phyloP scores from a whole-genome alignment of 1,140 invertebrate species.

The Cotesia typhae region DNA sequence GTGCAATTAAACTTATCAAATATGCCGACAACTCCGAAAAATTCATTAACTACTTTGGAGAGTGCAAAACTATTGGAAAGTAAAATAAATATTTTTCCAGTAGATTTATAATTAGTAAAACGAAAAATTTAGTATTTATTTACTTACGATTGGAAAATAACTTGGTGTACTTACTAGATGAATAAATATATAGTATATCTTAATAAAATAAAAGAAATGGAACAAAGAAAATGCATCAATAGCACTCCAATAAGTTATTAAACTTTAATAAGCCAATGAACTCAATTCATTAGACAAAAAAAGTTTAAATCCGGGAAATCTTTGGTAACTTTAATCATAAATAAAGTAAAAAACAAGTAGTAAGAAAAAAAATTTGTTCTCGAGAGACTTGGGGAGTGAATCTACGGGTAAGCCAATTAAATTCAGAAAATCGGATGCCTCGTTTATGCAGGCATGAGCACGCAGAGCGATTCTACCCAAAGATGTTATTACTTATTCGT shows the following conservation, averaged over 20 bases:
- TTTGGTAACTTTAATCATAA: slow-evolving; percentile 29
- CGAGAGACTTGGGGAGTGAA: slow-evolving; percentile 15
- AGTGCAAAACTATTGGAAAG: slow-evolving; percentile 10
- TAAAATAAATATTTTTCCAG: slow-evolving; percentile 25
- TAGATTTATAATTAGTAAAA: not conserved
- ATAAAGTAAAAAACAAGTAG: slow-evolving; percentile 18
- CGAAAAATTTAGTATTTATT: too few relatives aligned
- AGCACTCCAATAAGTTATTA: slow-evolving; percentile 19
- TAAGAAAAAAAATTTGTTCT: slow-evolving; percentile 18
- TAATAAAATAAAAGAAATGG: slow-evolving; percentile 20
- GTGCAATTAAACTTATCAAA: too few relatives aligned
- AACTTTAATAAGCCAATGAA: slow-evolving; percentile 28
- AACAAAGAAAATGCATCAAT: slow-evolving; percentile 11
- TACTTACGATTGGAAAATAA: too few relatives aligned
- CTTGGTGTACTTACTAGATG: too few relatives aligned
- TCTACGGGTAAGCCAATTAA: slow-evolving; percentile 52
- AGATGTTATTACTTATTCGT: slow-evolving; percentile 62
- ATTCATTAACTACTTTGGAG: not conserved
- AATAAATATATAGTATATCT: not conserved
- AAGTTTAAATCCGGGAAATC: slow-evolving; percentile 29
- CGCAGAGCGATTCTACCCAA: slow-evolving; percentile 25
- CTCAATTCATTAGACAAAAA: slow-evolving; percentile 1
- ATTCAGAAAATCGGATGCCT: slow-evolving; percentile 57
- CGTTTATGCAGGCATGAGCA: slow-evolving; percentile 50
- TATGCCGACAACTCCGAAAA: too few relatives aligned